Base-by-base conservation (phyloP, 2,888 invertebrate species). In the Formica aserva region DNA sequence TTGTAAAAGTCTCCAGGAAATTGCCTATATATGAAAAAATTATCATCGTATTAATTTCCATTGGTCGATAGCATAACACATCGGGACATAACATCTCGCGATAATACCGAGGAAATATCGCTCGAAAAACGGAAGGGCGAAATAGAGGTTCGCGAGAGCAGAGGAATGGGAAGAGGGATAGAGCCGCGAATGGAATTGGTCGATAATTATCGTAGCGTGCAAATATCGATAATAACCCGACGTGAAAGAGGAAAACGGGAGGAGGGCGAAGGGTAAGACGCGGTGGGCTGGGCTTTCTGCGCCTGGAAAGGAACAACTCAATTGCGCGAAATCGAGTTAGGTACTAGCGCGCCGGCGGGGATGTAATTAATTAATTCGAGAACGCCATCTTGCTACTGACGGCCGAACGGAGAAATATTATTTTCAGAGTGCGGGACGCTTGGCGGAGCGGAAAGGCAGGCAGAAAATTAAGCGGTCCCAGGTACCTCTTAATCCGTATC, bases 311-410 rank as follows among this genome's bases (percentile, higher is more conserved):
- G 91, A 92, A 93, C 92, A 92, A 92, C 92, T 93, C 92, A 91
- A 92, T 94, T 93, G 93, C 89, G 91, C 90, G 92, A 92, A 93
- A 94, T 94, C 93, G 92, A 94, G 94, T 94, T 94, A 93, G 91
- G 88, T 89, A 91, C 86, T 85, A 85, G 89, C 89, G 71, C 86
- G 77, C 86, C 83, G 90, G 85, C 88, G 88, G 88, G 90, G 92
- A 93, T 92, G 93, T 92, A 93, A 94, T 94, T 94, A 94, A 94
- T 94, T 94, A 93, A 92, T 92, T 93, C 92, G 89, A 90, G 85
- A 74, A 80, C 92, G 91, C 90, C 93, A 91, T 92, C 91, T 93
- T 93, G 93, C 90, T 90, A 85, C 90, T 90, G 94, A 93, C 93
- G 90, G 89, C 85, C 85, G 75, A 88, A 88, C 87, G 85, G 55